Evolutionary conservation across 92 coral and sea anemone genomes (phyloP), one percentile per base, ranked within the genome.

Genomic region (Palythoa heliodiscus): DNA sequence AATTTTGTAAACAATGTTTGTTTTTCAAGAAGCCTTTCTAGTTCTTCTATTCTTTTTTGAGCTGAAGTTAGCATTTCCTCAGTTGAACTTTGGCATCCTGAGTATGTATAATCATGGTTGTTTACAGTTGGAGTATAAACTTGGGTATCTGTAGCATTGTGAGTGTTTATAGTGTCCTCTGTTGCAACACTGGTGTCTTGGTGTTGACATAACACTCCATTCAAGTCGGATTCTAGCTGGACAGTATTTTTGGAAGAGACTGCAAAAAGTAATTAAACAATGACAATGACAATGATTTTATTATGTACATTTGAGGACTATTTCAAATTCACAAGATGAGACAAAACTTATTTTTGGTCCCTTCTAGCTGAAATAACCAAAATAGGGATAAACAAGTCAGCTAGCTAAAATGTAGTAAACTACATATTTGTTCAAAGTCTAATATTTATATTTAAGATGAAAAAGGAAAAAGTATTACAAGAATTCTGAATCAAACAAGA

Each of bases 11-110:
- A 37, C 48, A 71, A 39, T 29, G 75, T 2, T 39, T 39, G 7
- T 2, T 39, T 71, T 71, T 12, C 23, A 16, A 3, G 11, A 1
- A 71, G 22, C 52, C 25, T 35, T 20, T 73, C 77, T 40, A 73
- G 77, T 47, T 73, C 77, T 3, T 48, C 24, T 12, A 43, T 73
- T 73, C 77, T 73, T 22, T 3, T 73, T 12, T 73, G 77, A 38
- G 77, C 77, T 73, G 77, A 48, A 22, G 22, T 20, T 11, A 73
- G 60, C 77, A 73, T 73, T 73, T 73, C 77, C 24, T 19, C 77
- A 19, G 37, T 73, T 13, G 60, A 73, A 37, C 4, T 40, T 48
- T 73, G 52, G 37, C 54, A 52, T 4, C 77, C 77, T 15, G 77
- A 73, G 77, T 14, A 72, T 10, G 77, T 72, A 37, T 72, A 72